These are phyloP conservation scores for Proteles cristata DNA, from an alignment of 2,113 vertebrate species.

Conservation along the genomic window DNA sequence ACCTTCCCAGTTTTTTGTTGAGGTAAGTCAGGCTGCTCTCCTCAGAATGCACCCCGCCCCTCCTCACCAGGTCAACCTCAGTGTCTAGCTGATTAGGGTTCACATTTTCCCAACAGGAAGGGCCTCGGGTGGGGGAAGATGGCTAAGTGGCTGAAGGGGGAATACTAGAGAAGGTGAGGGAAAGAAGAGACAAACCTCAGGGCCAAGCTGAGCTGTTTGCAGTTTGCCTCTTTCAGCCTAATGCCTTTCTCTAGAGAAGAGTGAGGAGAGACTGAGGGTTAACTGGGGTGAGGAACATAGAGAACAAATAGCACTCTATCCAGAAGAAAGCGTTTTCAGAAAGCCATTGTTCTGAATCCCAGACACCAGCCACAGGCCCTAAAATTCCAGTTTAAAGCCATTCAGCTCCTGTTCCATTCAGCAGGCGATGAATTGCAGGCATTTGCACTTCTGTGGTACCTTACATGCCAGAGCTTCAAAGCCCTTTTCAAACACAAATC, in stretches of 20 bases:
- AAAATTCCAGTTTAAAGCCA: conserved; percentile 69
- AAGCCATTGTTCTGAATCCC: not conserved
- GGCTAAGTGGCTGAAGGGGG: not conserved
- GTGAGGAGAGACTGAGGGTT: not conserved
- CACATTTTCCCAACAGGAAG: not conserved
- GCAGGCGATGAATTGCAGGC: conserved; percentile 40
- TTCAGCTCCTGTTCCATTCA: conserved; percentile 63
- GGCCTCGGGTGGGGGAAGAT: too few species aligned
- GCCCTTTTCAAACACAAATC: conserved; percentile 71
- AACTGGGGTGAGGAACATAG: not conserved
- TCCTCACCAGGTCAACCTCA: not conserved
- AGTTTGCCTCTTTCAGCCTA: not conserved
- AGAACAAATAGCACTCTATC: conserved; percentile 17
- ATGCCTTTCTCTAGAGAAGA: not conserved
- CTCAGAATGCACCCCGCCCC: not conserved
- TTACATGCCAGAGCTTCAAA: conserved; percentile 62
- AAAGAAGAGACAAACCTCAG: not conserved
- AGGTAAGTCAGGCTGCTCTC: not conserved
- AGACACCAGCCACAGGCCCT: conserved; percentile 28
- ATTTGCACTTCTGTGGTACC: conserved; percentile 55
- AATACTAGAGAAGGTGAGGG: not conserved
- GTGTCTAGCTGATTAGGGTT: not conserved
- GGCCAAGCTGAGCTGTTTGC: not conserved
- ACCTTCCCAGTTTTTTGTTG: not conserved
- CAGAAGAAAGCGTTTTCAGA: conserved; percentile 20